Evolutionary conservation across 2,888 invertebrate genomes (phyloP), one percentile per base, ranked within the genome.

Genomic region (Dexiosoma caninum): DNA sequence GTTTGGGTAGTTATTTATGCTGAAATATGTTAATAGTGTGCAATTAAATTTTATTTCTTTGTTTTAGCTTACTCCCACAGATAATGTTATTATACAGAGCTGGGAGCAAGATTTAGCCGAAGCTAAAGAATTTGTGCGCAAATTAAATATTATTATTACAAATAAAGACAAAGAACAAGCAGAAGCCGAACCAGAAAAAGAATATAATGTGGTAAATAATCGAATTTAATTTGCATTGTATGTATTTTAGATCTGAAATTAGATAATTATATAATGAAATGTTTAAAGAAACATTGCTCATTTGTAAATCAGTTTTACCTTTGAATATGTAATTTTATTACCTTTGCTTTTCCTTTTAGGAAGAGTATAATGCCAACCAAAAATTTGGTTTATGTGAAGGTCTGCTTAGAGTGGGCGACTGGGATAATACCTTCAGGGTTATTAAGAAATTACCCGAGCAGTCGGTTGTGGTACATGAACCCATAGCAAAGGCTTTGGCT

Each of bases 301-400:
- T n/a, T n/a, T n/a, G n/a, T n/a, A n/a, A n/a, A n/a, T n/a, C n/a
- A n/a, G 2, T 27, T 2, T 30, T 5, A 3, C 6, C 6, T 6
- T 8, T n/a, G 51, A 1, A 51, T 27, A 27, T 27, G n/a, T 19
- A n/a, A 10, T 27, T 30, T 5, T 3, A 27, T 10, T n/a, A 9
- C 14, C 19, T 30, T n/a, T 3, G 1, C 2, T 7, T 49, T 21
- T 5, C 6, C 32, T 78, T 53, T 0, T 30, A 88, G 86, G 89
- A 89, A 27, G 89, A 88, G 72, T 90, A 88, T 75, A 84, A 87
- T 83, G 84, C 89, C 84, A 99, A 99, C 91, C 98, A 99, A 90
- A 99, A 99, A 91, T 93, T 98, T 85, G 96, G 97, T 27, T 92
- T 99, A 23, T 95, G 97, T 85, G 96, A 97, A 88, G 97, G 98